Percentiles rank a stretch among this genome's conserved stretches.
Evolutionary conservation across 2,113 vertebrate genomes (phyloP).

Genomic region (Podilymbus podiceps): DNA sequence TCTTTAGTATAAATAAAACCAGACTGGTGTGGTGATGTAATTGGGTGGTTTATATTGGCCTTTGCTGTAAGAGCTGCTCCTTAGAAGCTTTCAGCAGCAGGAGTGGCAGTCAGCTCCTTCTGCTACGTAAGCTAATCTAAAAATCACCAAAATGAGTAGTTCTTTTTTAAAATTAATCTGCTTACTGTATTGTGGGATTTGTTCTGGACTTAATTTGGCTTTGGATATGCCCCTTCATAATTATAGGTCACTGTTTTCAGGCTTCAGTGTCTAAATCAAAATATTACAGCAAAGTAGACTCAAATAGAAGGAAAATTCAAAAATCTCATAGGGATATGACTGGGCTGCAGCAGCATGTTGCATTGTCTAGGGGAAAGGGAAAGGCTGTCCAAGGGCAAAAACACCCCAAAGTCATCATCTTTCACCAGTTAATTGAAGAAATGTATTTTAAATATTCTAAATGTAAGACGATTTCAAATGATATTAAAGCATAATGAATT

Average conservation of each 20-base stretch:
- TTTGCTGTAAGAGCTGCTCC: not conserved
- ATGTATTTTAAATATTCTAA: not conserved
- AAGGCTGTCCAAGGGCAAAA: not conserved
- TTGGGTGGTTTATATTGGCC: not conserved
- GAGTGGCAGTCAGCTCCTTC: not conserved
- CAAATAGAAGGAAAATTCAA: not conserved
- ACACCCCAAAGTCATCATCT: rapidly evolving
- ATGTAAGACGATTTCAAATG: not conserved
- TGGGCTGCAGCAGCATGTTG: not conserved
- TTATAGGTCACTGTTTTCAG: not conserved
- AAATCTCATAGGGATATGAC: not conserved
- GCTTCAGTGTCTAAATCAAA: not conserved
- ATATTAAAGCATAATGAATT: not conserved
- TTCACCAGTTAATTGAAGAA: not conserved
- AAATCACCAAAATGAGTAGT: not conserved
- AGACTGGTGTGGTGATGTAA: not conserved
- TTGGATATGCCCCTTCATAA: not conserved
- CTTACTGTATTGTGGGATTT: not conserved
- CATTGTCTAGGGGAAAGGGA: not conserved
- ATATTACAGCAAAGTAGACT: not conserved
- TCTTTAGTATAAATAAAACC: not conserved
- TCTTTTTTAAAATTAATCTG: not conserved
- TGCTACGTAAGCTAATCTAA: not conserved
- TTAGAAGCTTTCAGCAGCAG: not conserved
- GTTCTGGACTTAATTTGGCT: not conserved